Evolutionary conservation across 2,888 invertebrate species (phyloP).

Genomic region (Copidosoma aretas): DNA sequence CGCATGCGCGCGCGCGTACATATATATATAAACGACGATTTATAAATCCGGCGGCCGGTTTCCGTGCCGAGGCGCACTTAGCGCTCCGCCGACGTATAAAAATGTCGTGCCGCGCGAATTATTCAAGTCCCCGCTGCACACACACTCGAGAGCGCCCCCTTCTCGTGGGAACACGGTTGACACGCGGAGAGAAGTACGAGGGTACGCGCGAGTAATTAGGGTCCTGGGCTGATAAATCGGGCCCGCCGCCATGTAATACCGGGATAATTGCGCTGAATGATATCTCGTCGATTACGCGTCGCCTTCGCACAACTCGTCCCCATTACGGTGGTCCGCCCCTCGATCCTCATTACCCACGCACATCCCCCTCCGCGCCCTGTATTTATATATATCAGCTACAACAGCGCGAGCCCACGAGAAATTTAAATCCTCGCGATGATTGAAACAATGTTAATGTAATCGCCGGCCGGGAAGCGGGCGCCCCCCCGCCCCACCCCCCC

Average conservation of each 20-base stretch:
- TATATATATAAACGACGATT: constrained; percentile 31
- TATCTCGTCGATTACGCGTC: not conserved
- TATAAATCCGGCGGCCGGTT: constrained; percentile 24
- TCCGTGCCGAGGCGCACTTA: constrained; percentile 30
- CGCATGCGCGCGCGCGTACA: not conserved
- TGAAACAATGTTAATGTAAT: not conserved
- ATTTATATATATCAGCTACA: not conserved
- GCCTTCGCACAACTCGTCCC: too few relatives aligned
- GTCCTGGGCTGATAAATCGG: not conserved
- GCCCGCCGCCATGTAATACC: not conserved
- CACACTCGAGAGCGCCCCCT: not conserved
- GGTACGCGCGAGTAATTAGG: not conserved
- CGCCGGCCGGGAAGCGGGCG: too few relatives aligned
- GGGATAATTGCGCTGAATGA: not conserved
- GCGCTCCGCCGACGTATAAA: constrained; percentile 25
- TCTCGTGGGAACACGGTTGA: not conserved
- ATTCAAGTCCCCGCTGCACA: constrained; percentile 7
- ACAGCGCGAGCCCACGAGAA: not conserved
- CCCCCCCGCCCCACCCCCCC: too few relatives aligned
- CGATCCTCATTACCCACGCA: not conserved
- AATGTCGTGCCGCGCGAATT: constrained; percentile 26
- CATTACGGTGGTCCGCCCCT: not conserved
- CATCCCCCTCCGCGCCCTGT: not conserved
- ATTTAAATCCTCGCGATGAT: not conserved
- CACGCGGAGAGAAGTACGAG: not conserved